Evolutionary conservation across 2,797 vertebrate genomes (phyloP), one percentile per base, ranked within the genome.

Genomic region (Sebastes flavidus): DNA sequence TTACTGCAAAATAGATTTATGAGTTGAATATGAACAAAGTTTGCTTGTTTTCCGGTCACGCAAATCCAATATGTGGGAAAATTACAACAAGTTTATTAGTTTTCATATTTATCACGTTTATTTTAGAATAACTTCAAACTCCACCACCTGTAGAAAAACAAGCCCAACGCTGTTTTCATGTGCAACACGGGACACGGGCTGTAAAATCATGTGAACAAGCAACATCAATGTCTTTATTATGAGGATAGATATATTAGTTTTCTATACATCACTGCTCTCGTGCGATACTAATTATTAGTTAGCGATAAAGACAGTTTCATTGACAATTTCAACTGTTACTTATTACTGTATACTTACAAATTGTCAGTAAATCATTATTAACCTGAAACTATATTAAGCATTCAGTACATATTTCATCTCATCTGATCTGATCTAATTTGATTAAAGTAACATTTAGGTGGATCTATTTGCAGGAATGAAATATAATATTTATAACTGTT

Each of bases 361-460:
- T 4, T 73, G 38, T 76, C 68, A 61, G 20, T 4, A 36, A 2
- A 83, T 75, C 65, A 55, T 16, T 80, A 66, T 62, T 60, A 36
- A 55, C 38, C 58, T 52, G 58, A 46, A 67, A 22, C 49, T 27
- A 18, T 22, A 34, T 55, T 69, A 8, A 29, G 49, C 36, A 14
- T 76, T 72, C 73, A 65, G 52, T 54, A 38, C 68, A 49, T 66
- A 36, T 65, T 49, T 52, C 25, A 38, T 34, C 34, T 36, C 4
- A 61, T 60, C 49, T 46, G 22, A 49, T 65, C 6, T 54, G 49
- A 52, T 58, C 24, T 63, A 3, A 27, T 72, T 29, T 46, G 34
- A 62, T 22, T 34, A 12, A 61, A 49, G 42, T 18, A 49, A 8
- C 42, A 49, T 49, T 49, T 1, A 46, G 42, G 7, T 20, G 42